These are phyloP conservation scores for Notospermus geniculatus DNA, from an alignment of 1,140 invertebrate genomes.

Conservation along the genomic window DNA sequence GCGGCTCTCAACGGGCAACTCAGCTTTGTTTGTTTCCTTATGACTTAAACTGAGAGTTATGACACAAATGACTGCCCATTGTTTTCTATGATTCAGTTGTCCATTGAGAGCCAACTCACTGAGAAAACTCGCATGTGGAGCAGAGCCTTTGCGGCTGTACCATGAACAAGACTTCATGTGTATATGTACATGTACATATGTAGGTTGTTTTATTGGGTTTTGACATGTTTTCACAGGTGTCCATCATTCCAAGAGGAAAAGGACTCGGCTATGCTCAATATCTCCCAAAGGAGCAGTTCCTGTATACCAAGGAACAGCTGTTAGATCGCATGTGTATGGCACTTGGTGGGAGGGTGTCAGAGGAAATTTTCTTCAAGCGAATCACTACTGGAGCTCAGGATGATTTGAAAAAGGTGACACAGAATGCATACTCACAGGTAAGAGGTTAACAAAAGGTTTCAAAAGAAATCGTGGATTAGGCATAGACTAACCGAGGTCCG, in stretches of 20 bases:
- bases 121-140: too few relatives aligned
- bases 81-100: too few relatives aligned
- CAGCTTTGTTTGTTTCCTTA: too few relatives aligned
- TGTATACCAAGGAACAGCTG: conserved; percentile 95
- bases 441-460: conserved; percentile 7
- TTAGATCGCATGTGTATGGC: conserved; percentile 73
- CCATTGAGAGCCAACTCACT: too few relatives aligned
- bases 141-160: too few relatives aligned
- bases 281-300: conserved; percentile 96
- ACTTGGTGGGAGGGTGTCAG: conserved; percentile 91
- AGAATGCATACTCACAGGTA: conserved; percentile 73
- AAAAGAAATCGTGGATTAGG: not conserved
- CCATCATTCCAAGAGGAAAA: conserved; percentile 76
- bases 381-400: conserved; percentile 99
- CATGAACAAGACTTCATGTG: too few relatives aligned
- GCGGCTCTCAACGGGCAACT: too few relatives aligned
- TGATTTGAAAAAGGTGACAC: conserved; percentile 91
- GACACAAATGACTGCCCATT: too few relatives aligned
- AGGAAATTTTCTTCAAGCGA: conserved; percentile 91
- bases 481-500: too few relatives aligned
- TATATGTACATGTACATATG: not conserved
- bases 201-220: not conserved
- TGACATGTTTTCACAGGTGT: conserved; percentile 59
- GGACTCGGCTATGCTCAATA: conserved; percentile 94
- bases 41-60: too few relatives aligned